Base-by-base conservation (phyloP, 2,113 vertebrate genomes). In the Cavia aperea region DNA sequence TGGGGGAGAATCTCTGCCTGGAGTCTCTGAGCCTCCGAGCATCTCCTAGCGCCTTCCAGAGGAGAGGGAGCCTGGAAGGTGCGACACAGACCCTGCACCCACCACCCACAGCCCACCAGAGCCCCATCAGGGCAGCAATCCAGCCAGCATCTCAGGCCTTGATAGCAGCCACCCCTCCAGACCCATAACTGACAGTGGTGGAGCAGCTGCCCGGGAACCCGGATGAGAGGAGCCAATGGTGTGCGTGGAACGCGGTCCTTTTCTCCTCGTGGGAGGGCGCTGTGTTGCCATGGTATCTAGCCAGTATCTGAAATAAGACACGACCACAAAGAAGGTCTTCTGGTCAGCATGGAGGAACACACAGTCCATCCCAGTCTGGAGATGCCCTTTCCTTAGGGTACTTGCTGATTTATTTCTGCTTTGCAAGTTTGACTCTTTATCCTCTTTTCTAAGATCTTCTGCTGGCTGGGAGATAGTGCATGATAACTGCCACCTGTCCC, bases 11-110 rank as follows among this genome's bases (percentile, higher is more conserved):
- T 10, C 5, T 70, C 16, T 26, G 7, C 4, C 33, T 8, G 23
- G 19, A 29, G 68, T 49, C 19, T 75, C n/a, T 36, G 60, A 1
- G 23, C 15, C 49, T 46, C 31, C 3, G 8, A 7, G 58, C 3
- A 0, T 18, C 81, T 14, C 5, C 2, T 6, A 9, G 14, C 39
- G 18, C 23, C 29, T 75, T 31, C 0, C 7, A 11, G 26, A 72
- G 26, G 2, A 10, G 60, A 46, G 23, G 49, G 36, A 86, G 33
- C 70, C 33, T 36, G 16, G 62, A 33, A 58, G 60, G 4, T 9
- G 15, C 2, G 51, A 21, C 16, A 1, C 51, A 2, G 72, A 2
- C 33, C 9, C 46, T 1, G 23, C 1, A 2, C 16, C 16, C 36
- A 56, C 16, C 24, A 19, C 13, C 16, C 65, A 8, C 56, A 10